Base-by-base conservation (phyloP, 2,888 invertebrate genomes). In the Diarsia mendica region DNA sequence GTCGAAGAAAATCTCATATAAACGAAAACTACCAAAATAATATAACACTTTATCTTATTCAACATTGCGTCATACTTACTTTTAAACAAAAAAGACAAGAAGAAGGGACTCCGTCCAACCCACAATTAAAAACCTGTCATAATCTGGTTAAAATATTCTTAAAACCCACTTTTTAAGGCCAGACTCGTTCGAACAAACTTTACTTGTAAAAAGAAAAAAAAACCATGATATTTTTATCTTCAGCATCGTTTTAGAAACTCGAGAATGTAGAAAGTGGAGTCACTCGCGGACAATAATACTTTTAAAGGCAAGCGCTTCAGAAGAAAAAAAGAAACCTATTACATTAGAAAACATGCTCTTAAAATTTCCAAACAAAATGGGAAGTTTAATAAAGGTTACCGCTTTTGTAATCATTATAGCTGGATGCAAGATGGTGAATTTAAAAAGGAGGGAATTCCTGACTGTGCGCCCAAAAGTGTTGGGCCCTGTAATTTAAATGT, bases 401-500 rank as follows among this genome's bases (percentile, higher is more conserved):
- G 79, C 75, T 85, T 82, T 83, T 66, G 74, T 82, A 86, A 88
- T 88, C 81, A 84, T 87, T 89, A 84, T 85, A 81, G 61, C 80
- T 80, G 75, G 72, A 84, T 73, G 81, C 72, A 85, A 84, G 79
- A 88, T 85, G 87, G 78, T 68, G 71, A 82, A 84, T 83, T 80
- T 77, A 77, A 80, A 86, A 88, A 83, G 77, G 86, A 87, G 72
- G 23, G n/a, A 78, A 75, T 67, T 70, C 64, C 11, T 72, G 64
- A 67, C 69, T 64, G 80, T 83, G 77, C 67, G 64, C 75, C 64
- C 77, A 85, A 53, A 76, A 89, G 79, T 84, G 83, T 87, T 76
- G 82, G 82, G 83, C 85, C 76, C 80, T 68, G 84, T 85, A 86
- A 84, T 89, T 85, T 84, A 86, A 89, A 89, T 86, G 85, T 89